A percentile compares a stretch with the other conserved stretches of the same genome.
Conservation (phyloP, 2,888 invertebrate species). For the Pyrochroa serraticornis region DNA sequence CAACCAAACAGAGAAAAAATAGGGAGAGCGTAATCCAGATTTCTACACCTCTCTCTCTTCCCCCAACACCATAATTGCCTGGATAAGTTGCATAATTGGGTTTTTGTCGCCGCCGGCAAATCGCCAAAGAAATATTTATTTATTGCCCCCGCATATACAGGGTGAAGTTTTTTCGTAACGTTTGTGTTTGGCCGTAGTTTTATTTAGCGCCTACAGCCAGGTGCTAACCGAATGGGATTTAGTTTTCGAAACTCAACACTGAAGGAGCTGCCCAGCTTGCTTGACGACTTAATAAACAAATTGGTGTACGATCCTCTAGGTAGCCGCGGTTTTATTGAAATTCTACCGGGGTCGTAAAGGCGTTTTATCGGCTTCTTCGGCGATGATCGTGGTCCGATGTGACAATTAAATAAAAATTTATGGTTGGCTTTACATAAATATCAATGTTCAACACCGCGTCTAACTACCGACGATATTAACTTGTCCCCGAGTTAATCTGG, state of each 20-base stretch:
- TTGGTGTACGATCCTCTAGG: not conserved
- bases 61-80: slow-evolving; percentile 39
- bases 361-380: not conserved
- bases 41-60: not conserved
- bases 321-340: slow-evolving; percentile 17
- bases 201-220: too few relatives aligned
- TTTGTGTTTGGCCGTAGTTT: too few relatives aligned
- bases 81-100: slow-evolving; percentile 48
- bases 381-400: too few relatives aligned
- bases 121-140: slow-evolving; percentile 26
- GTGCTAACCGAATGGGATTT: too few relatives aligned
- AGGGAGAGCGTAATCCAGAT: slow-evolving; percentile 26
- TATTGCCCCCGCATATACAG: slow-evolving; percentile 22
- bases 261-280: too few relatives aligned
- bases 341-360: slow-evolving; percentile 11
- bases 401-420: slow-evolving; percentile 52
- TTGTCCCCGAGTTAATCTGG: slow-evolving; percentile 48
- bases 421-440: slow-evolving; percentile 49
- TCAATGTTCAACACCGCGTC: slow-evolving; percentile 46
- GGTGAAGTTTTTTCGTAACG: too few relatives aligned
- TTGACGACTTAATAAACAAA: too few relatives aligned
- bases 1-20: slow-evolving; percentile 40
- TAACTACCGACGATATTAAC: slow-evolving; percentile 51
- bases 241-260: too few relatives aligned
- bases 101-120: slow-evolving; percentile 37